These are phyloP conservation scores for Callimico goeldii DNA, from an alignment of 2,797 vertebrate species.

Conservation along the genomic window DNA sequence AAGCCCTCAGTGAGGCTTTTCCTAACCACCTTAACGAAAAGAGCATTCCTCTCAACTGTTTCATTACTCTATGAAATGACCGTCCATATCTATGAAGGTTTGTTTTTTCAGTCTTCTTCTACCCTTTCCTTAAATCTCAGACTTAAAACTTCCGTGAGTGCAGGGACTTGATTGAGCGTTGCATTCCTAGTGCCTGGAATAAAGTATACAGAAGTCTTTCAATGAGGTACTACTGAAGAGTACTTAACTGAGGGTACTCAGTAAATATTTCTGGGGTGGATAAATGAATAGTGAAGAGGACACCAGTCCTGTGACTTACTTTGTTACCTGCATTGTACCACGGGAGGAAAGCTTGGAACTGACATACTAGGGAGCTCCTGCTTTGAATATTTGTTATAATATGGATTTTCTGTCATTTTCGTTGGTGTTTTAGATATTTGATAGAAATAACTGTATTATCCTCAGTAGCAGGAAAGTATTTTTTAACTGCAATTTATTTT, in stretches of 20 bases:
- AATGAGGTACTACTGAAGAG: not conserved
- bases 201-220: not conserved
- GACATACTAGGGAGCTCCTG: not conserved
- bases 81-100: not conserved
- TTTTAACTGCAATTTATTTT: not conserved
- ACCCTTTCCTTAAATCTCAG: not conserved
- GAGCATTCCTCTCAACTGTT: not conserved
- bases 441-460: not conserved
- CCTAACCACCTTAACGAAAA: not conserved
- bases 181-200: not conserved
- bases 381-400: not conserved
- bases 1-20: not conserved
- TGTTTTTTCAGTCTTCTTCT: not conserved
- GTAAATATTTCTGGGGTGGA: not conserved
- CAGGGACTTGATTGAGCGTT: not conserved
- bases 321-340: not conserved
- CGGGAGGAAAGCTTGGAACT: not conserved
- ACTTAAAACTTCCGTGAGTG: not conserved
- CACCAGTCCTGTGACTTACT: not conserved
- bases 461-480: not conserved
- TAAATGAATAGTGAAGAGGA: not conserved
- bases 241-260: not conserved
- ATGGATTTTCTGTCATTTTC: not conserved
- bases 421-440: conserved; percentile 8
- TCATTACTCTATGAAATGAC: conserved; percentile 36